Percentiles rank a stretch among this genome's conserved stretches.
These are phyloP conservation scores for Tangara arthus DNA, from an alignment of 2,797 vertebrate genomes.

Conservation along the genomic window DNA sequence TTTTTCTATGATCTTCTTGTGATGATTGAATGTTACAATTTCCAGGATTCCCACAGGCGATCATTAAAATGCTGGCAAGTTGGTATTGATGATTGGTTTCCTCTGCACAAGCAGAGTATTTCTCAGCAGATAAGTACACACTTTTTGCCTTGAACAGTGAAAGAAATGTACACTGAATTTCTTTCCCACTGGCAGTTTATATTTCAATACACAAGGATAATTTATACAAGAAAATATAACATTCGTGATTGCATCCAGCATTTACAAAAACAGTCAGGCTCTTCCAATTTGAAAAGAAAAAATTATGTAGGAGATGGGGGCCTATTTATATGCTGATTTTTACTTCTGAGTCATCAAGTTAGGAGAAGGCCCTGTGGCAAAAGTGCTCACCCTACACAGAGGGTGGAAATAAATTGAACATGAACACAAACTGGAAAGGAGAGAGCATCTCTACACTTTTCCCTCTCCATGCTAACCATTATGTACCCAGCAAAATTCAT, in stretches of 20 bases:
- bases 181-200: neutral
- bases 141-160: neutral
- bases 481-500: neutral
- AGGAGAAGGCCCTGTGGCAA: neutral
- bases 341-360: neutral
- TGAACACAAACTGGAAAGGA: neutral
- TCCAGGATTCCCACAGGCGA: neutral
- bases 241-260: neutral
- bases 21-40: neutral
- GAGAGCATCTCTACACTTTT: neutral
- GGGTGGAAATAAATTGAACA: neutral
- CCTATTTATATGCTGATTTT: neutral
- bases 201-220: neutral
- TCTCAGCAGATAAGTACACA: neutral
- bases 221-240: neutral
- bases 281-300: neutral
- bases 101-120: neutral
- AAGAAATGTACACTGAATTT: neutral
- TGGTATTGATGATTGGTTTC: neutral
- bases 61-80: neutral
- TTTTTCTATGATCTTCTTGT: neutral
- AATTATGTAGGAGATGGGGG: neutral
- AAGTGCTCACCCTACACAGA: neutral
- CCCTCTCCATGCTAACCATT: neutral
- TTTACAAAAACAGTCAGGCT: neutral